A percentile compares a stretch with the other conserved stretches of the same genome.
Evolutionary conservation across 2,797 vertebrate species (phyloP).

Genomic region (Hipposideros larvatus): DNA sequence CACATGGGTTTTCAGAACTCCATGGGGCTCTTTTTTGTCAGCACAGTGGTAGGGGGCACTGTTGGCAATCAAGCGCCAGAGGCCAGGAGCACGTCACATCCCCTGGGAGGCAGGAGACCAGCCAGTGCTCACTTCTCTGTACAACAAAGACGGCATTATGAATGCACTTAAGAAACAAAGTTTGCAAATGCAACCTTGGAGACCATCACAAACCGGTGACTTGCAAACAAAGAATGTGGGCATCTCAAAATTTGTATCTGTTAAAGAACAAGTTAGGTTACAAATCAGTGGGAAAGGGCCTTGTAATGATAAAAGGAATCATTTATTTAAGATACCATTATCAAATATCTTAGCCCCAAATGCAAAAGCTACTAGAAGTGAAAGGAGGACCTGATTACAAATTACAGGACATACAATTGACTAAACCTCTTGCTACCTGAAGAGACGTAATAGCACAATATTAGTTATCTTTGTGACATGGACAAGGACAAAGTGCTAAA

Average conservation of each 20-base stretch:
- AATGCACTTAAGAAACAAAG: slow-evolving; percentile 18
- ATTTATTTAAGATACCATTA: neutral
- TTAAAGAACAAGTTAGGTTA: neutral
- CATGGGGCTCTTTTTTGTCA: neutral
- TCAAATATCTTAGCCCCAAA: neutral
- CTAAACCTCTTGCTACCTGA: neutral
- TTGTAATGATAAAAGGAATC: neutral
- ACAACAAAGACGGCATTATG: neutral
- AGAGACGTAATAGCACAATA: neutral
- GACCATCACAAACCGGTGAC: neutral
- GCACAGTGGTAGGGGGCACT: neutral
- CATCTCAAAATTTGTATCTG: neutral
- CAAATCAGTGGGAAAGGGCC: neutral
- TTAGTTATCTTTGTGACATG: neutral
- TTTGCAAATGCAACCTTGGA: neutral
- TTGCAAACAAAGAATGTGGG: neutral
- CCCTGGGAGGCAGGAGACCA: neutral
- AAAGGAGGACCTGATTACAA: slow-evolving; percentile 1
- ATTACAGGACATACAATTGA: neutral
- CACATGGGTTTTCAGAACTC: neutral
- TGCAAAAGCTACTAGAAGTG: neutral
- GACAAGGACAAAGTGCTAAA: neutral
- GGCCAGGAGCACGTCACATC: neutral
- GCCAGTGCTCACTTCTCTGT: neutral
- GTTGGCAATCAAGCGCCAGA: neutral